Evolutionary conservation across 1,140 invertebrate genomes (phyloP), one percentile per base, ranked within the genome.

Genomic region (Ceratosolen fusciceps): DNA sequence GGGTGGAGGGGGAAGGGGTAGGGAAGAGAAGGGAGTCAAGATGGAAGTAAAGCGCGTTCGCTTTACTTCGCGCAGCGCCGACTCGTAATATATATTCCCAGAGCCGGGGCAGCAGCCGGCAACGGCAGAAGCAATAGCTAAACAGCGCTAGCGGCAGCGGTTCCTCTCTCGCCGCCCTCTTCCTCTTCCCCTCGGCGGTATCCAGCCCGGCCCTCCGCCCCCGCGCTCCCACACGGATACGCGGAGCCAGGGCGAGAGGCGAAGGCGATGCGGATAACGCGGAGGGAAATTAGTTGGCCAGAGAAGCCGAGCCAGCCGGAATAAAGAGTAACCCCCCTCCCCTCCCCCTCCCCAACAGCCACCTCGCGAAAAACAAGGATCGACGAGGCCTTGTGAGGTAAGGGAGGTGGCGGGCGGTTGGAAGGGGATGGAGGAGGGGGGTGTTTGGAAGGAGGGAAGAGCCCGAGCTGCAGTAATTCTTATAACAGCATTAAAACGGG

Each of bases 401-500:
- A n/a, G n/a, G n/a, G n/a, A n/a, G n/a, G n/a, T n/a, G n/a, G n/a
- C n/a, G n/a, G n/a, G n/a, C n/a, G n/a, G n/a, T n/a, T n/a, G n/a
- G n/a, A n/a, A n/a, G n/a, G n/a, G n/a, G n/a, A n/a, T n/a, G n/a
- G n/a, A n/a, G n/a, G n/a, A n/a, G n/a, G n/a, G n/a, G n/a, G n/a
- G n/a, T n/a, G n/a, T n/a, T n/a, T n/a, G n/a, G n/a, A n/a, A n/a
- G n/a, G n/a, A n/a, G 29, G 67, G 60, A 58, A 43, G 54, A 43
- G 54, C 54, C n/a, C n/a, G 54, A 77, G 79, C 77, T 77, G 86
- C 84, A 84, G 87, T 89, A 89, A 88, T 88, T 87, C 88, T 87
- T 88, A 88, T 89, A 89, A 89, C 87, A 87, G 86, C 87, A 87
- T 89, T 89, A 88, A 88, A 89, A 89, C 86, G 83, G 86, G 87